Evolutionary conservation across 2,888 invertebrate genomes (phyloP).

Genomic region (Teinopalpus imperialis): DNA sequence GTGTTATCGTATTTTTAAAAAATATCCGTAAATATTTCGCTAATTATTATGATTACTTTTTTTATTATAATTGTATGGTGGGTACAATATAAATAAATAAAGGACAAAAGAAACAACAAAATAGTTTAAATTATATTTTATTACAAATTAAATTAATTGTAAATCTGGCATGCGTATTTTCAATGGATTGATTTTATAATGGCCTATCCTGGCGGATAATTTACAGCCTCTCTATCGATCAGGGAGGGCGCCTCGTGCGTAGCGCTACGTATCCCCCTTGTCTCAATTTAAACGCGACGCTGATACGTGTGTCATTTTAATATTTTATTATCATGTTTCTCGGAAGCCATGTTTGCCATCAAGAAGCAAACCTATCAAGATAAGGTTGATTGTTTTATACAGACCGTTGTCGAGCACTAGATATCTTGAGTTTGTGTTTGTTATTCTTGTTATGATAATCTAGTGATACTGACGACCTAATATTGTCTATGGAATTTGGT

Average conservation of each 20-base stretch:
- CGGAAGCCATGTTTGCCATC: conserved; percentile 62
- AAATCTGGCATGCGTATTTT: not conserved
- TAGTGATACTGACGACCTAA: conserved; percentile 7
- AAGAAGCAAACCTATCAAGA: conserved; percentile 72
- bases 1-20: too few relatives aligned
- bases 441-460: conserved; percentile 22
- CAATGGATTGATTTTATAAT: conserved; percentile 2
- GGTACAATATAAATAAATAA: too few relatives aligned
- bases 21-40: too few relatives aligned
- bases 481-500: conserved; percentile 24
- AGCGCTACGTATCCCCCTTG: conserved; percentile 1
- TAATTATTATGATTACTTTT: too few relatives aligned
- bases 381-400: conserved; percentile 62
- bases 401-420: conserved; percentile 53
- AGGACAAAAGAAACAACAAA: too few relatives aligned
- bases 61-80: too few relatives aligned
- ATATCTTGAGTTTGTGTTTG: conserved; percentile 23
- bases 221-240: conserved; percentile 12
- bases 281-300: conserved; percentile 31
- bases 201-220: not conserved
- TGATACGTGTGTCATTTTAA: conserved; percentile 51
- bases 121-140: too few relatives aligned
- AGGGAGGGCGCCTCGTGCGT: not conserved
- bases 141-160: too few relatives aligned
- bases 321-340: conserved; percentile 56